Evolutionary conservation across 1,140 invertebrate genomes (phyloP), one percentile per base, ranked within the genome.

Genomic region (Melitaea cinxia): DNA sequence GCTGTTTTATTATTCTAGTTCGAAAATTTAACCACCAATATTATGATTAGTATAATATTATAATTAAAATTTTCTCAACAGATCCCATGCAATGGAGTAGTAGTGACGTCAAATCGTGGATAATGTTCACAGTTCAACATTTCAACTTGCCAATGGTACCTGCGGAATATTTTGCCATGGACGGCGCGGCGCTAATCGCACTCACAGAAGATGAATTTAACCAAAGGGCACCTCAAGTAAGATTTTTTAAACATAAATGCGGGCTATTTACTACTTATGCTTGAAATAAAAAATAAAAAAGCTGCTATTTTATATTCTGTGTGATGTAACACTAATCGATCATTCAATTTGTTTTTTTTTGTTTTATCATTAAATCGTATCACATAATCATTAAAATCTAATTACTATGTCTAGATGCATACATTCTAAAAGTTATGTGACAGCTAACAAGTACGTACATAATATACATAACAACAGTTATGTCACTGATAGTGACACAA

Each of bases 151-250:
- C 94, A 0, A 92, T 93, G 75, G 94, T 95, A 24, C 93, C 93
- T 21, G 86, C 94, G 17, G 94, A 95, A 61, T 94, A 94, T 77
- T 96, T 97, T 88, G 94, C 95, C 68, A 93, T 97, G 85, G 94
- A 96, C 68, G 97, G 98, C 4, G 91, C 93, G 1, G 93, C 94
- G 14, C 88, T 99, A 47, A 93, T 95, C 35, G 92, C 93, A 15
- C 92, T 98, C 37, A 94, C 94, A 7, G 96, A 98, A 83, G 95
- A 96, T 68, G 96, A 98, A 70, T 98, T 98, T 83, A 94, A 94
- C 65, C 94, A 94, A 68, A 93, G 95, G 86, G 94, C 94, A 81
- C 95, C 95, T 49, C 94, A 95, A 93, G 95, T 96, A 91, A 92
- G 64, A 39, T 33, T 33, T 33, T 33, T 3, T 28, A 28, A 3